Evolutionary conservation across 2,797 vertebrate genomes (phyloP).

Genomic region (Eurystomus glaucurus): DNA sequence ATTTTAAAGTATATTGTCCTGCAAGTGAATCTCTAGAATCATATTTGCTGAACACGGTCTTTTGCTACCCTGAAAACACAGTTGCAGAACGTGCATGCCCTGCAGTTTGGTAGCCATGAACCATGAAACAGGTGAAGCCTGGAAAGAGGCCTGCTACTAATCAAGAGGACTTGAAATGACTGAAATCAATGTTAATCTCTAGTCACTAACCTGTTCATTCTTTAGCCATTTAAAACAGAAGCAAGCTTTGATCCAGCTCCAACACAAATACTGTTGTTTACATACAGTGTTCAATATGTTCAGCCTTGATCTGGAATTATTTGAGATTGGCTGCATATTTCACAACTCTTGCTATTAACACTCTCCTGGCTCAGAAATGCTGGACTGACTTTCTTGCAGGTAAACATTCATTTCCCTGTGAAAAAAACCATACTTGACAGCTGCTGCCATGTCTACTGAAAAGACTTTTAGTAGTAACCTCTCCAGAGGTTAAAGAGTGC

Average conservation of each 20-base stretch:
- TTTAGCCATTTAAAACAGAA: conserved; percentile 44
- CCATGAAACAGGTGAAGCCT: conserved; percentile 38
- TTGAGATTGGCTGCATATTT: conserved; percentile 23
- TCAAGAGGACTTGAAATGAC: conserved; percentile 1
- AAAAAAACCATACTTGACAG: conserved; percentile 38
- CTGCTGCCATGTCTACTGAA: conserved; percentile 19
- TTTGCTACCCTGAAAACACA: background rate
- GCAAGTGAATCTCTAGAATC: background rate
- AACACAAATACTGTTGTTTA: conserved; percentile 66
- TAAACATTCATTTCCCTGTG: conserved; percentile 52
- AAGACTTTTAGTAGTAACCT: conserved; percentile 47
- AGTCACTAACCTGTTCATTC: conserved; percentile 63
- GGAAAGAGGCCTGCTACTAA: conserved; percentile 14
- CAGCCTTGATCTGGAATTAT: conserved; percentile 43
- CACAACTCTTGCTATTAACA: conserved; percentile 44
- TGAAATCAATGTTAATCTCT: conserved; percentile 17
- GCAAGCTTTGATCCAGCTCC: conserved; percentile 73
- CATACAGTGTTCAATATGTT: conserved; percentile 16
- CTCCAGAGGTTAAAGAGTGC: conserved; percentile 49
- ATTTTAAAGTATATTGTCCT: background rate
- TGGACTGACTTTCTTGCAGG: conserved; percentile 11
- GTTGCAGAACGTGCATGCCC: background rate
- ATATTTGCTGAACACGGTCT: background rate
- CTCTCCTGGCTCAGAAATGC: conserved; percentile 45
- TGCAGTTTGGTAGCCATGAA: background rate